Base-by-base conservation (phyloP, 2,113 vertebrate species). In the Erpornis zantholeuca region DNA sequence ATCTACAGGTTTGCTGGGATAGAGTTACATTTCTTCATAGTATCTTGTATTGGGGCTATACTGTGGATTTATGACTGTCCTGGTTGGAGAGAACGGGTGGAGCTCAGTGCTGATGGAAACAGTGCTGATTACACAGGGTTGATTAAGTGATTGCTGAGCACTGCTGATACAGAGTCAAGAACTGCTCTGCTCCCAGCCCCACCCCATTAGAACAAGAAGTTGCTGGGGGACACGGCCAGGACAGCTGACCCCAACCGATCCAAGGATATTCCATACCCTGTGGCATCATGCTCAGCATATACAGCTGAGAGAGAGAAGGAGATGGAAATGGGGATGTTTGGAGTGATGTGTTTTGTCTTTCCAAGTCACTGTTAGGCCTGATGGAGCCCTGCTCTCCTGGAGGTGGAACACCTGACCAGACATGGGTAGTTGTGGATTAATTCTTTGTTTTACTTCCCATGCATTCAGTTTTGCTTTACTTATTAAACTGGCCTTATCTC, bases 321-420 rank as follows among this genome's bases (percentile, higher is more conserved):
- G 40, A 3, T 45, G 4, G 8, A 79, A 79, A 24, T 2, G 0
- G 6, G 10, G 5, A 19, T 6, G 1, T 75, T 73, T 1, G 1
- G 27, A 57, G n/a, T 23, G 12, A 71, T 57, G 24, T 1, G 0
- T 0, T 70, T 72, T 36, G 29, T 45, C 40, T 78, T 66, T 47
- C 28, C 7, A 60, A 35, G 25, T 29, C 35, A 36, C 19, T 1
- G 0, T 28, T 45, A 45, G 0, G 0, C 0, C 0, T n/a, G 27
- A 31, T 19, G 45, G 36, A 91, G 3, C 17, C 14, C 6, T 63
- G 8, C 9, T 65, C 5, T 75, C 18, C 76, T 53, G 14, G 24
- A 57, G 14, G 4, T 19, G 12, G 12, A 85, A 45, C 15, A 23
- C 3, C 13, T 53, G 33, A 18, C 7, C 31, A 24, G 13, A 1